Evolutionary conservation across 1,140 invertebrate species (phyloP), one percentile per base, ranked within the genome.

Genomic region (Druon quercuslanigerum): DNA sequence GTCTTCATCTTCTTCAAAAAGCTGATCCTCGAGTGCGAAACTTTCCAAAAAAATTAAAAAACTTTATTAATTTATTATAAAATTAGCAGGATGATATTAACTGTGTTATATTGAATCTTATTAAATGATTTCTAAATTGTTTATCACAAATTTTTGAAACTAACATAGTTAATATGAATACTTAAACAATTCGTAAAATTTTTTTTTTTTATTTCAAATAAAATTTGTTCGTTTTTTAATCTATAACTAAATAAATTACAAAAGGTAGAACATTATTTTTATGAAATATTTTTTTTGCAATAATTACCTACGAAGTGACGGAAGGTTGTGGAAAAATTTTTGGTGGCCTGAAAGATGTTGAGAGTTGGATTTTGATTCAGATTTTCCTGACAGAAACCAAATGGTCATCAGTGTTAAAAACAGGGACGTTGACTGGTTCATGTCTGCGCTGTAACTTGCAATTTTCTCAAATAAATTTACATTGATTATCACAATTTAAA

Each of bases 1-100:
- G 20, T 66, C 60, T n/a, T 66, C 60, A 40, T 66, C 60, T 40
- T 66, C 60, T 7, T 66, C 60, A 14, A 66, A 66, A 40, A 66
- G 16, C 33, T 66, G 60, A 16, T 66, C 60, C 20, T 66, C 60
- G 25, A 66, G 1, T 66, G 25, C 60, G 20, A 66, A 66, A 5
- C 60, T 66, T 66, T 3, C 14, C 5, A 25, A 60, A 66, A 66
- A 40, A 14, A 40, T n/a, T 46, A 16, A n/a, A n/a, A 66, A 66
- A 14, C 16, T 5, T 40, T 40, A n/a, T 25, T 8, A 66, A n/a
- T 8, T 66, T 40, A 40, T 66, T n/a, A 66, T 66, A 1, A 40
- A 40, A 40, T 46, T 46, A 46, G 40, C 9, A 46, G 8, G 11
- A 11, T 9, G 40, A 46, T 46, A 46, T 46, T 8, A 9, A 1